Evolutionary conservation across 92 coral and sea anemone genomes (phyloP).

Genomic region (Epizoanthus rinbou): DNA sequence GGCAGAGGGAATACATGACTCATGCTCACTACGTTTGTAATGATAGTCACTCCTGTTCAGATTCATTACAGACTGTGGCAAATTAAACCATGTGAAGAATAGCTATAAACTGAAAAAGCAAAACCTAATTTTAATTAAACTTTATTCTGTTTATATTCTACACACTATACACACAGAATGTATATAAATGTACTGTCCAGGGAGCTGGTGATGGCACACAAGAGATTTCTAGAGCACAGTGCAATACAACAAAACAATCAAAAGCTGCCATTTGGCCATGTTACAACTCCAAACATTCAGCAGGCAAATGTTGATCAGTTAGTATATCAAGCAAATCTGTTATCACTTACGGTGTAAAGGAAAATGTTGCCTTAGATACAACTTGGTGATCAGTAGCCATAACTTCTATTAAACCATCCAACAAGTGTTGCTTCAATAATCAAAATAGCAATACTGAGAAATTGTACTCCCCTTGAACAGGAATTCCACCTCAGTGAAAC

Average conservation of each 20-base stretch:
- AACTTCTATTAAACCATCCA: background rate
- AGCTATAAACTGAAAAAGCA: background rate
- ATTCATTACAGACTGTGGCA: background rate
- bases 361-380: constrained; percentile 74
- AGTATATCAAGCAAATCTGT: background rate
- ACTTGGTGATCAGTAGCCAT: constrained; percentile 60
- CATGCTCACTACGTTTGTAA: background rate
- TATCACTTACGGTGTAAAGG: constrained; percentile 56
- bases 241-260: background rate
- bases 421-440: constrained; percentile 7
- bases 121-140: background rate
- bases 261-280: background rate
- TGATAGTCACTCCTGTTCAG: too few relatives aligned
- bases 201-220: background rate
- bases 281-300: background rate
- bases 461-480: constrained; percentile 8
- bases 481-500: constrained; percentile 39
- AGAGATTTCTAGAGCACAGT: background rate
- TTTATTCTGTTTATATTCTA: background rate
- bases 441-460: constrained; percentile 2
- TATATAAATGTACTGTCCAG: background rate
- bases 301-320: constrained; percentile 27
- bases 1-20: background rate
- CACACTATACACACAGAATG: background rate
- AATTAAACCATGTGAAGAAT: background rate